Evolutionary conservation across 2,113 vertebrate species (phyloP), one percentile per base, ranked within the genome.

Genomic region (Micromys minutus): DNA sequence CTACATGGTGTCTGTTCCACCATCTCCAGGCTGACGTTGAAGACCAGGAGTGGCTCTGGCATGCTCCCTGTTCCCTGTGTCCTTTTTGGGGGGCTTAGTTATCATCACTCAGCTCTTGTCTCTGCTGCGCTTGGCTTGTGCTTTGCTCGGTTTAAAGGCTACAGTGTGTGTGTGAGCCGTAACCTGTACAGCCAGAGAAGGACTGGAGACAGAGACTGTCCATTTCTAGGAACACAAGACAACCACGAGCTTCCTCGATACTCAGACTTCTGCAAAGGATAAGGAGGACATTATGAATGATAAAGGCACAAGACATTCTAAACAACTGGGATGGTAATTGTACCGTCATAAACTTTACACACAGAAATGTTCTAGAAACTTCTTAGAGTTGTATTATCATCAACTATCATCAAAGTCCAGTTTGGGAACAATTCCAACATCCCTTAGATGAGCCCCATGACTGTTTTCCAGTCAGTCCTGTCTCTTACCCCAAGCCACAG

Each of bases 351-450:
- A 89, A 83, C 91, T 77, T 42, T 45, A 87, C 55, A 47, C 36
- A 71, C 11, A 71, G 74, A 75, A 67, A 61, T 87, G n/a, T 79
- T 94, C 65, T 31, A 63, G 55, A 67, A 65, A 79, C 65, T 50
- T 42, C 92, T 88, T 67, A 67, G 34, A 65, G 11, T 80, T 85
- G 34, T 47, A 4, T 87, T 77, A 91, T 88, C 42, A 91, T 91
- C 45, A 90, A 91, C 86, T n/a, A 91, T 91, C 45, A 90, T 39
- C 75, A 93, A 26, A 89, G 61, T 50, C 79, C 36, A 61, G 17
- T 87, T 61, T 91, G 65, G 90, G 83, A 87, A 92, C 39, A 67
- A 90, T 80, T 96, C 84, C 42, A 93, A 77, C 22, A 87, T 65
- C 39, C 26, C 42, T 9, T 2, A 83, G 94, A 61, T 26, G 92